Percentiles rank a stretch among this genome's conserved stretches.
Evolutionary conservation across 2,113 vertebrate species (phyloP).

Genomic region (Amia ocellicauda): DNA sequence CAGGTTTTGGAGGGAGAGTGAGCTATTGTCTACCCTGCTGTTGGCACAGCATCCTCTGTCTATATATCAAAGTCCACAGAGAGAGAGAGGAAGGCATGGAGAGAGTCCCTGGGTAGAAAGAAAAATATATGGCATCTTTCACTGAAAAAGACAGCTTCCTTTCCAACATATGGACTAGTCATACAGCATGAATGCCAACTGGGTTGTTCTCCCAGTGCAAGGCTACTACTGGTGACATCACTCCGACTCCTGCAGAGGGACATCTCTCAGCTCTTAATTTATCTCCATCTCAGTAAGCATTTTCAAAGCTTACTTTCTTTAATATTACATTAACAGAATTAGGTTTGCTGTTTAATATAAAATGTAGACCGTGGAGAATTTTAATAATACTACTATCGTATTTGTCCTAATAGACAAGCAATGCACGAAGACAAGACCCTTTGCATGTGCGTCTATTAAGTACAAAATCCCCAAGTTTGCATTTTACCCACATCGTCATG

Average conservation of each 20-base stretch:
- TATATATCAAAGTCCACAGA: constrained; percentile 45
- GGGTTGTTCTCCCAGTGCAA: not conserved
- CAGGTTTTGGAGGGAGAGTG: constrained; percentile 11
- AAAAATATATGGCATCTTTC: constrained; percentile 7
- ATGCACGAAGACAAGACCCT: no score
- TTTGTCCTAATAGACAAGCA: no score
- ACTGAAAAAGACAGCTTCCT: constrained; percentile 15
- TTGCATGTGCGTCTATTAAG: no score
- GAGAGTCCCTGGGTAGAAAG: constrained; percentile 7
- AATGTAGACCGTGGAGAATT: no score
- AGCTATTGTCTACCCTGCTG: constrained; percentile 32
- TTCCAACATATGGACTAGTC: not conserved
- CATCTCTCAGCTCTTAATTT: not conserved
- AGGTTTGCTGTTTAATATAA: no score
- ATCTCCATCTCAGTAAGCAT: not conserved
- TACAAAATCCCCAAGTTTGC: no score
- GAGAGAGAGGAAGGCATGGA: not conserved
- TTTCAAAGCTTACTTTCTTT: no score
- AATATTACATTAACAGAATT: no score
- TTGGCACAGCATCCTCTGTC: constrained; percentile 34
- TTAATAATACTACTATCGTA: no score
- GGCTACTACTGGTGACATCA: not conserved
- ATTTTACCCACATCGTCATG: no score
- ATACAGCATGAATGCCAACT: not conserved
- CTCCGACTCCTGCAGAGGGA: no score